phyloP scores from a whole-genome alignment of 2,797 vertebrate genomes.

The Premnoplex brunnescens region DNA sequence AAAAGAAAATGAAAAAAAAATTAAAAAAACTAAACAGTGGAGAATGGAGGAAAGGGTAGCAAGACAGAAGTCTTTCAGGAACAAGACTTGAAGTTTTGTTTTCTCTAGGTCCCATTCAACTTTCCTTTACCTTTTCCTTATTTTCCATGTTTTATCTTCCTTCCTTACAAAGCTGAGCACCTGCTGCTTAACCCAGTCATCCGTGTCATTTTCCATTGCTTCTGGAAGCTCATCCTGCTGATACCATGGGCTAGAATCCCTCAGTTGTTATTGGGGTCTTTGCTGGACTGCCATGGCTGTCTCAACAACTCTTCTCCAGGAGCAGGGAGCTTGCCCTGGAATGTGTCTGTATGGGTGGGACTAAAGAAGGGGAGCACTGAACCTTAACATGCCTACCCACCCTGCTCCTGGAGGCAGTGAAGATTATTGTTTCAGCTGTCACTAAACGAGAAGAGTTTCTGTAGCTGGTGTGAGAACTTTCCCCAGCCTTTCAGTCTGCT shows the following conservation, averaged over 20 bases:
- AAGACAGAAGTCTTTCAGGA: background rate
- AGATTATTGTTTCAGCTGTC: background rate
- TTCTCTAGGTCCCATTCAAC: background rate
- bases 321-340: background rate
- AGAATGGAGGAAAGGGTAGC: background rate
- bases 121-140: background rate
- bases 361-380: background rate
- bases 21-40: background rate
- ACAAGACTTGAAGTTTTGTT: background rate
- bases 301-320: background rate
- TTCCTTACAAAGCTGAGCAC: background rate
- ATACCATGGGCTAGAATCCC: background rate
- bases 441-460: background rate
- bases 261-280: background rate
- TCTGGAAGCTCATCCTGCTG: background rate
- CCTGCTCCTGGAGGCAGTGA: background rate
- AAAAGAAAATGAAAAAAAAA: background rate
- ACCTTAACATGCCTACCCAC: background rate
- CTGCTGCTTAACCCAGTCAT: background rate
- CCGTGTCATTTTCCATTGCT: background rate
- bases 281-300: background rate
- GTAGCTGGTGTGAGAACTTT: background rate
- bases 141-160: background rate
- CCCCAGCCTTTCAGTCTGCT: background rate
- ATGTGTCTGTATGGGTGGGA: background rate